Evolutionary conservation across 2,113 vertebrate genomes (phyloP).

Genomic region (Heterotilapia buettikoferi): DNA sequence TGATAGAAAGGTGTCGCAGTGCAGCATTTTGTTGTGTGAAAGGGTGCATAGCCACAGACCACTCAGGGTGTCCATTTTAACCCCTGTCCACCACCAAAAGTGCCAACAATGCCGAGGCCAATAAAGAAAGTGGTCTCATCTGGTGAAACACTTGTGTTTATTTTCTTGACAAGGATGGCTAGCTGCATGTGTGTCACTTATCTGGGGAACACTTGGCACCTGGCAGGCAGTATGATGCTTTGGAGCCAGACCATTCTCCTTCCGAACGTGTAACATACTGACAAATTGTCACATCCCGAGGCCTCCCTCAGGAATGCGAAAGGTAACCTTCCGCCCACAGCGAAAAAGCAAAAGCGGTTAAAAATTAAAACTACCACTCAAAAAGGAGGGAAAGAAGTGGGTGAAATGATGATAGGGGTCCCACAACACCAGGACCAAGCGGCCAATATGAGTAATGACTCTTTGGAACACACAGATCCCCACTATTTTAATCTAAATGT

Average conservation of each 20-base stretch:
- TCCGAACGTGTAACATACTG: rapidly evolving
- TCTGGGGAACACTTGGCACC: neutral
- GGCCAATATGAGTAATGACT: neutral
- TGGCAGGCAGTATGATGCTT: neutral
- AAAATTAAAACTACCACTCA: neutral
- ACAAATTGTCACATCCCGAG: rapidly evolving
- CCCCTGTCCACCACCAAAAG: rapidly evolving
- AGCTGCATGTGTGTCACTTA: neutral
- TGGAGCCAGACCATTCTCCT: rapidly evolving
- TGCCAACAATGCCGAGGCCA: neutral
- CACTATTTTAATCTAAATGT: neutral
- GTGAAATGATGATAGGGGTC: neutral
- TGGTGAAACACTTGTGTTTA: neutral
- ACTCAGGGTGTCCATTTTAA: neutral
- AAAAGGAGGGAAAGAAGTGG: neutral
- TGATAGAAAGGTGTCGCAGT: neutral
- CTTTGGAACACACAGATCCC: neutral
- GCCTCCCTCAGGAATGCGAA: rapidly evolving
- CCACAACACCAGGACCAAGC: neutral
- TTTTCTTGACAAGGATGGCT: neutral
- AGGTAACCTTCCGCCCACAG: neutral
- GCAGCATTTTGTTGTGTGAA: neutral
- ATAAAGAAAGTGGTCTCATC: neutral
- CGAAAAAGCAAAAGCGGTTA: rapidly evolving
- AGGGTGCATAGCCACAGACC: neutral